A percentile compares a stretch with the other conserved stretches of the same genome.
Evolutionary conservation across 2,113 vertebrate species (phyloP).

Genomic region (Mormoops blainvillei): DNA sequence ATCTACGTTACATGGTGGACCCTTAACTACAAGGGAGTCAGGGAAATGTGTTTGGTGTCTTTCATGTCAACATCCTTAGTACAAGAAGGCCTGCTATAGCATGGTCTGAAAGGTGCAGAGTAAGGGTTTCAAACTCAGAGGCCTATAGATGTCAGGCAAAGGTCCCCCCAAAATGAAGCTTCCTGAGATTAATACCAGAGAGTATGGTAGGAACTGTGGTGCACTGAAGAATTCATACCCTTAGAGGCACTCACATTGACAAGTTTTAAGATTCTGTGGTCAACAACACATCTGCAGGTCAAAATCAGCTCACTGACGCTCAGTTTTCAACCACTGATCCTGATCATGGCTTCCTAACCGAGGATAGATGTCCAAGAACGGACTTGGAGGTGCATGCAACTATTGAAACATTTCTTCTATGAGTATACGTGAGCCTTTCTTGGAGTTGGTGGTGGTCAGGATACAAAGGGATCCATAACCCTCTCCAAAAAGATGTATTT

Average conservation of each 20-base stretch:
- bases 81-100: neutral
- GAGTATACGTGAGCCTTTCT: neutral
- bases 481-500: slow-evolving; percentile 45
- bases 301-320: neutral
- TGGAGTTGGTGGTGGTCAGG: neutral
- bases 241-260: neutral
- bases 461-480: neutral
- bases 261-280: neutral
- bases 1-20: neutral
- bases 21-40: neutral
- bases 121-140: neutral
- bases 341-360: neutral
- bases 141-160: neutral
- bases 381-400: neutral
- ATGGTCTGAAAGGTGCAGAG: neutral
- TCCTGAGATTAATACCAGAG: neutral
- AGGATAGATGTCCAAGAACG: neutral
- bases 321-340: neutral
- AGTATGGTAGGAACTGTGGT: neutral
- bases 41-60: neutral
- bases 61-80: neutral
- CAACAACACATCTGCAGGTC: neutral
- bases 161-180: neutral
- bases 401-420: neutral
- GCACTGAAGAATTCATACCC: neutral